Base-by-base conservation (phyloP, 2,888 invertebrate genomes). In the Drosophila colorata region DNA sequence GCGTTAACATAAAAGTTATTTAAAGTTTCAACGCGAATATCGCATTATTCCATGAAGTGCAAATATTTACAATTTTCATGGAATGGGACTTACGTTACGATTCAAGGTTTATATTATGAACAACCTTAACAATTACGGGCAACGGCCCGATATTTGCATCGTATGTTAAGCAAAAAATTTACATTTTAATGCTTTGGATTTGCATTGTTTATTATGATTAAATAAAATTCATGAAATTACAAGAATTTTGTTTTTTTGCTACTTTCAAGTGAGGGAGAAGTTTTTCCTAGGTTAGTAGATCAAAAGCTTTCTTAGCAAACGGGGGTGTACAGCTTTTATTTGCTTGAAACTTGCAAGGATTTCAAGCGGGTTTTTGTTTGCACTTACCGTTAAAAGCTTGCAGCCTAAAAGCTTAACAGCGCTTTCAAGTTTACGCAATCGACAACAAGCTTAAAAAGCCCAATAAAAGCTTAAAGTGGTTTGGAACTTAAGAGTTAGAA, bases 141-240 rank as follows among this genome's bases (percentile, higher is more conserved):
- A 74, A 51, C 41, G 52, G 46, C 55, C 37, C 47, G 41, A 49
- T 41, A 72, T 66, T 68, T 74, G 58, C 61, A 66, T 28, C 14
- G 40, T 74, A 73, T 28, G 47, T 56, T 72, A 74, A 60, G 70
- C 67, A 66, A 48, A 53, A 65, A 75, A 63, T 80, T 82, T 78
- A 83, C 74, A 77, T 87, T 83, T 86, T 55, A 77, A 83, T 83
- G 83, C 83, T 83, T 83, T 87, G 77, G 77, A 83, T 79, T 87
- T 83, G 87, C 83, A 83, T 83, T 84, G 68, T 85, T 82, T 80
- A 80, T 80, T 80, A 71, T 48, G 46, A 85, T 71, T 73, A 63
- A 79, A 81, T 79, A 74, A 59, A 69, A 75, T 67, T 78, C 37
- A 63, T 59, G 4, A 64, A 52, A 46, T 20, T 53, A 35, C 14